Evolutionary conservation across 2,888 invertebrate species (phyloP).

Genomic region (Acholoe squamosa): DNA sequence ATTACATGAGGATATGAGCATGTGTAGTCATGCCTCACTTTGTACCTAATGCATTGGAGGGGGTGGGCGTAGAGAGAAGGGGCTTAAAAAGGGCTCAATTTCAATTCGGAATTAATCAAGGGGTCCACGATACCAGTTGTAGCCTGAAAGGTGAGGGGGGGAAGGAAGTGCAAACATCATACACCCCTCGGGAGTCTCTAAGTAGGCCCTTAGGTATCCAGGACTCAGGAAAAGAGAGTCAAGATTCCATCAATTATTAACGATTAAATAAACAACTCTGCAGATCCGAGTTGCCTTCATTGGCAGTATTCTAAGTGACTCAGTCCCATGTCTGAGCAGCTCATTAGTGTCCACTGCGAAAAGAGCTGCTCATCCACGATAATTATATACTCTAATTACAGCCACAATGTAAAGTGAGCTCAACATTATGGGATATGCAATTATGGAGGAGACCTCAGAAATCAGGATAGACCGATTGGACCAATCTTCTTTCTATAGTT

Average conservation of each 20-base stretch:
- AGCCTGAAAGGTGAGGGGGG: background rate
- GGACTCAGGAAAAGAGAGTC: background rate
- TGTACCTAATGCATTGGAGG: too few species aligned
- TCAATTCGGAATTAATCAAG: too few species aligned
- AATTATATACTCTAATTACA: background rate
- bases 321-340: background rate
- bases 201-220: background rate
- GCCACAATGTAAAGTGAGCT: background rate
- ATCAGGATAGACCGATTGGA: too few species aligned
- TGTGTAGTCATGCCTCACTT: too few species aligned
- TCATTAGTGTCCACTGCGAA: background rate
- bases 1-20: too few species aligned
- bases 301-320: constrained; percentile 18
- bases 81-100: too few species aligned
- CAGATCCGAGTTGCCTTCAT: background rate
- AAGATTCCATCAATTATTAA: constrained; percentile 29
- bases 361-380: background rate
- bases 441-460: too few species aligned
- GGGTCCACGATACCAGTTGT: too few species aligned
- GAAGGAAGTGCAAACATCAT: background rate
- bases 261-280: background rate
- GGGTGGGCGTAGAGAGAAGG: too few species aligned
- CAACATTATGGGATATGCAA: too few species aligned
- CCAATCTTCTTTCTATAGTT: too few species aligned
- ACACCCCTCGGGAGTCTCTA: background rate